Evolutionary conservation across 2,888 invertebrate species (phyloP).

Genomic region (Horisme vitalbata): DNA sequence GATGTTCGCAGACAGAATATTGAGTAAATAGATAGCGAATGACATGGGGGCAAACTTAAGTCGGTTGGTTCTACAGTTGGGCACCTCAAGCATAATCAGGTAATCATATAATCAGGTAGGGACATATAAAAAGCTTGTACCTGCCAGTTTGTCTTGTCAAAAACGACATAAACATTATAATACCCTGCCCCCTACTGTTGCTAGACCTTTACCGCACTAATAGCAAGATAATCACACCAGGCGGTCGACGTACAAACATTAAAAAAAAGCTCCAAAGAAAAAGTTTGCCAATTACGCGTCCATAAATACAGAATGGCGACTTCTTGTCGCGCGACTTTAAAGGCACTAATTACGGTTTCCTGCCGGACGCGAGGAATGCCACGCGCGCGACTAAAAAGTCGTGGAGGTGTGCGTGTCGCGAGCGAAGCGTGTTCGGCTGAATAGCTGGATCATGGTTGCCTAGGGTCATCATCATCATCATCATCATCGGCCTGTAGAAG

Average conservation of each 20-base stretch:
- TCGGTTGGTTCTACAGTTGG: too few species aligned
- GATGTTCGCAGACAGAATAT: too few species aligned
- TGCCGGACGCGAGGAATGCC: conserved; percentile 42
- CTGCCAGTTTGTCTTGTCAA: conserved; percentile 15
- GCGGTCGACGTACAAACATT: conserved; percentile 18
- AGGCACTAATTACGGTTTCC: conserved; percentile 54
- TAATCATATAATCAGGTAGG: neutral
- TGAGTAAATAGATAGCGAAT: too few species aligned
- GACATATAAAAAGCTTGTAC: conserved; percentile 4
- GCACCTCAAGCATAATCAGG: neutral
- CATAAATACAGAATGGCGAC: conserved; percentile 40
- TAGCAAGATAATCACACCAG: conserved; percentile 20
- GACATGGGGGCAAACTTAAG: too few species aligned
- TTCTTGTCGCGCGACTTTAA: conserved; percentile 48
- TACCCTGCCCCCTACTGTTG: conserved; percentile 9
- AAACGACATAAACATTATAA: conserved; percentile 20
- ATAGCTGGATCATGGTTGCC: conserved; percentile 32
- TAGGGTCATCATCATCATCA: neutral
- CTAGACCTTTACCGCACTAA: conserved; percentile 3
- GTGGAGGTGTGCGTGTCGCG: conserved; percentile 45
- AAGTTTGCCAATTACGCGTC: conserved; percentile 50
- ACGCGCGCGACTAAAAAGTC: conserved; percentile 48
- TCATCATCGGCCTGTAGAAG: too few species aligned
- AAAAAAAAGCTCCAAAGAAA: conserved; percentile 26
- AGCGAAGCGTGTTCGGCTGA: conserved; percentile 33